A percentile compares a stretch with the other conserved stretches of the same genome.
These are phyloP conservation scores for Rana temporaria DNA, from an alignment of 2,113 vertebrate species.

Conservation along the genomic window DNA sequence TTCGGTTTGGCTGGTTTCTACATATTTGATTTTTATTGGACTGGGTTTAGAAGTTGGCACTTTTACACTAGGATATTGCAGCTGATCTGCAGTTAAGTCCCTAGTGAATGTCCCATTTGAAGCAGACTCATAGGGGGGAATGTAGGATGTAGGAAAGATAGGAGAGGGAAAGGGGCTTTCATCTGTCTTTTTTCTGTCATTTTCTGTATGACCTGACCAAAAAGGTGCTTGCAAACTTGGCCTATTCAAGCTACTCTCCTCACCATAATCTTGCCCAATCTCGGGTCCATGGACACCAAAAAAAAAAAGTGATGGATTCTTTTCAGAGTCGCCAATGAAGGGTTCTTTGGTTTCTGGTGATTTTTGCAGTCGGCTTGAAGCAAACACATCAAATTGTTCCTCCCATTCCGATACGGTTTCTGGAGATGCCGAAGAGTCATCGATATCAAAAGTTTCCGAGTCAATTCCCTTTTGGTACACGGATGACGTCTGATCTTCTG, in stretches of 20 bases:
- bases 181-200: slow-evolving; percentile 51
- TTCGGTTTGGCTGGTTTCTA: not conserved
- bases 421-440: slow-evolving; percentile 56
- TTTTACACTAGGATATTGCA: not conserved
- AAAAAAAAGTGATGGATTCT: not conserved
- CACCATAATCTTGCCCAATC: not conserved
- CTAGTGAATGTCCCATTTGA: not conserved
- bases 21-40: too few species aligned
- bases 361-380: slow-evolving; percentile 78
- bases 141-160: slow-evolving; percentile 57
- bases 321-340: not conserved
- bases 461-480: slow-evolving; percentile 54
- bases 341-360: not conserved
- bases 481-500: slow-evolving; percentile 66
- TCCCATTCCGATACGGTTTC: slow-evolving; percentile 76
- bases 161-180: slow-evolving; percentile 13
- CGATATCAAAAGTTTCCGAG: slow-evolving; percentile 62
- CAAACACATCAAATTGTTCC: slow-evolving; percentile 84
- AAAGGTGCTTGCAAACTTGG: not conserved
- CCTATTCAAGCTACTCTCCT: not conserved
- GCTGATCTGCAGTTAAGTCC: not conserved
- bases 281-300: not conserved
- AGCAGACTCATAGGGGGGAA: not conserved
- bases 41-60: not conserved
- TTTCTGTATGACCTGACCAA: slow-evolving; percentile 57